A percentile compares a stretch with the other conserved stretches of the same genome.
These are phyloP conservation scores for Macrocentrus cingulum DNA, from an alignment of 1,140 invertebrate genomes.

Conservation along the genomic window DNA sequence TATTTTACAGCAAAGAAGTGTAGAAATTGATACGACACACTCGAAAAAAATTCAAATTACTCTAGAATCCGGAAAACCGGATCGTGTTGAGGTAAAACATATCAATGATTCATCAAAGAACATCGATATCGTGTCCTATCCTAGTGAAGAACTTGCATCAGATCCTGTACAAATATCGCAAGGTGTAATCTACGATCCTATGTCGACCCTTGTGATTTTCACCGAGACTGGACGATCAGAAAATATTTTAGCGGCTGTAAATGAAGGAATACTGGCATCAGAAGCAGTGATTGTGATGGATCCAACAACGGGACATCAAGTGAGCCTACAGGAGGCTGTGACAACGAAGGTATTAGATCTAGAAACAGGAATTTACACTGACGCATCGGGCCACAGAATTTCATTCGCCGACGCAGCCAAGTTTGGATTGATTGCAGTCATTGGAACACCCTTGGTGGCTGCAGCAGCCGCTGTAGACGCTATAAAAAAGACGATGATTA, in stretches of 20 bases:
- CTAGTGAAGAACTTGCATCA: constrained; percentile 58
- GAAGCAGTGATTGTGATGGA: constrained; percentile 76
- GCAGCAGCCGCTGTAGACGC: constrained; percentile 61
- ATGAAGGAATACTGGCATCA: constrained; percentile 67
- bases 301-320: constrained; percentile 68
- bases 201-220: constrained; percentile 71
- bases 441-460: constrained; percentile 71
- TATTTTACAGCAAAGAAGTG: constrained; percentile 59
- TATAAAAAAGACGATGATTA: constrained; percentile 67
- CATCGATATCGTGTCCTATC: constrained; percentile 53
- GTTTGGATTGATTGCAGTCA: constrained; percentile 69
- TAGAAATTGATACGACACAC: constrained; percentile 54
- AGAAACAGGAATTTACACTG: constrained; percentile 70
- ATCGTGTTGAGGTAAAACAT: constrained; percentile 68
- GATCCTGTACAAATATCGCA: constrained; percentile 71
- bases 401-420: constrained; percentile 75
- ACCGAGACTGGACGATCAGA: constrained; percentile 70
- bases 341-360: constrained; percentile 74
- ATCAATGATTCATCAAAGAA: constrained; percentile 51
- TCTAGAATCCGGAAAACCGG: constrained; percentile 65
- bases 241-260: constrained; percentile 70
- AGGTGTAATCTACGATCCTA: constrained; percentile 75
- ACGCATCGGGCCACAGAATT: constrained; percentile 67
- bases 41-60: constrained; percentile 67
- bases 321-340: constrained; percentile 77